A percentile compares a stretch with the other conserved stretches of the same genome.
Evolutionary conservation across 2,113 vertebrate genomes (phyloP).

Genomic region (Antigone vipio): DNA sequence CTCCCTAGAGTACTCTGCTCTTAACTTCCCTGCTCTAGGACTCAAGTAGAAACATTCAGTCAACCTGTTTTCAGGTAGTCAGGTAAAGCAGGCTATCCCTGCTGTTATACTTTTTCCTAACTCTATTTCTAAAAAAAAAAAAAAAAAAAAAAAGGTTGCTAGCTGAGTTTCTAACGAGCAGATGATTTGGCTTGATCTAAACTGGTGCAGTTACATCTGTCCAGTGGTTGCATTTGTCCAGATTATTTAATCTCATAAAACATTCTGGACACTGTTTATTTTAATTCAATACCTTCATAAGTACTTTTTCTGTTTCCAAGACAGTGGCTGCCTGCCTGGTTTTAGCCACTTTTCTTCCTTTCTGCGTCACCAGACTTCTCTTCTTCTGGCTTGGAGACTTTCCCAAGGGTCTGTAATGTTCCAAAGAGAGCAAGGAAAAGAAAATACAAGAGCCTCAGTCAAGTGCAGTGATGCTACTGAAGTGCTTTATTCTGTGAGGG

Average conservation of each 20-base stretch:
- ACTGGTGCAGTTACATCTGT: constrained; percentile 25
- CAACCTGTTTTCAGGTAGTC: constrained; percentile 51
- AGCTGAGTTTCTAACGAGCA: constrained; percentile 62
- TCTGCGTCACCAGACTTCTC: neutral
- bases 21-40: constrained; percentile 16
- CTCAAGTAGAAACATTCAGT: constrained; percentile 55
- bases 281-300: neutral
- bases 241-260: neutral
- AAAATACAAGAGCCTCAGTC: neutral
- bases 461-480: neutral
- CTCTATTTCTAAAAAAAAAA: neutral
- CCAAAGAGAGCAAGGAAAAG: neutral
- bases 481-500: neutral
- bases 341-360: neutral
- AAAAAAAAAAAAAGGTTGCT: neutral
- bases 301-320: neutral
- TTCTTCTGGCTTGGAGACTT: neutral
- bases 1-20: constrained; percentile 4
- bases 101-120: constrained; percentile 25
- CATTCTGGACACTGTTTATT: neutral
- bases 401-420: neutral
- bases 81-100: constrained; percentile 18
- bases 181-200: constrained; percentile 50
- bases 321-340: neutral
- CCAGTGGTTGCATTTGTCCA: neutral